Conservation (phyloP, 2,888 invertebrate genomes). For the Apodemia duryi region DNA sequence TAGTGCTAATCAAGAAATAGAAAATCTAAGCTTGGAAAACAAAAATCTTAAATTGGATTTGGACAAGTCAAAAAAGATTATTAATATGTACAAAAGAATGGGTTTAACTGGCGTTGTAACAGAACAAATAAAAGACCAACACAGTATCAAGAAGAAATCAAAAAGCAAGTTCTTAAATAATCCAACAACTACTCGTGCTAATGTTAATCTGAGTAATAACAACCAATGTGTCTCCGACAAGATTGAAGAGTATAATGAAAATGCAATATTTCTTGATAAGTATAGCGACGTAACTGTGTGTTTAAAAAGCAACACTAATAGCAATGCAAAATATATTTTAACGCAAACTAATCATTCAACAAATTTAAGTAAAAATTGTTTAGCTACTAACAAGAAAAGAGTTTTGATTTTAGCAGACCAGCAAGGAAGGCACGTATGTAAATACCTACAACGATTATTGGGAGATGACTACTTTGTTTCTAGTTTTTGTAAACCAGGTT, state of each 20-base stretch:
- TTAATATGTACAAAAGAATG: conserved; percentile 2
- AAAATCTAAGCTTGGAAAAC: too few relatives aligned
- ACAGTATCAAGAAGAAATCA: not conserved
- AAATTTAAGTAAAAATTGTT: too few relatives aligned
- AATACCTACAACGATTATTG: too few relatives aligned
- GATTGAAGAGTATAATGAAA: not conserved
- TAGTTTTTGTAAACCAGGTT: not conserved
- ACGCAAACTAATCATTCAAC: not conserved
- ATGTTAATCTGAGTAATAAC: not conserved
- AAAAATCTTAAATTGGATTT: too few relatives aligned
- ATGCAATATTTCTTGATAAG: not conserved
- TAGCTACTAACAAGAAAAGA: too few relatives aligned
- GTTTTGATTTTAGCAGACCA: not conserved
- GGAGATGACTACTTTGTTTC: not conserved
- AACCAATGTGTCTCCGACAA: not conserved
- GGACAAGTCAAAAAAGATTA: not conserved
- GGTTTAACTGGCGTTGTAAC: not conserved
- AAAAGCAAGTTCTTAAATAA: not conserved
- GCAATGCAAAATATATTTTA: too few relatives aligned
- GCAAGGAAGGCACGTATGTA: not conserved
- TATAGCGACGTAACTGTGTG: not conserved
- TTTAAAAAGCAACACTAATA: not conserved
- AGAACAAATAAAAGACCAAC: not conserved
- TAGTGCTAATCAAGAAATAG: not conserved
- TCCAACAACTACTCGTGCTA: too few relatives aligned